A percentile compares a stretch with the other conserved stretches of the same genome.
Evolutionary conservation across 2,888 invertebrate species (phyloP).

Genomic region (Chaitophorus viminalis): DNA sequence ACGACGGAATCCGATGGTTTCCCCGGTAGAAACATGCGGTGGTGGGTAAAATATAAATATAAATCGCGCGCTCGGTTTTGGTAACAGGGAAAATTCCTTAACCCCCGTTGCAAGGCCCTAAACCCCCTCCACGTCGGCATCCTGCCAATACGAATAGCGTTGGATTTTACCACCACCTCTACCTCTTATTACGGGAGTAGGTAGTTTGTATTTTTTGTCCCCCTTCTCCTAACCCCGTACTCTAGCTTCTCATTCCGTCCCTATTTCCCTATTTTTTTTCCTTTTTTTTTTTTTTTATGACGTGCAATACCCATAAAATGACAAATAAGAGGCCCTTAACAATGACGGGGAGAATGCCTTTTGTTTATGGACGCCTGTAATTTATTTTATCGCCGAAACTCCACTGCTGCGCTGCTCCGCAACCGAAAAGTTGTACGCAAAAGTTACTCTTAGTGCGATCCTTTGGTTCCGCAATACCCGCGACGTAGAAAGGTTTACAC

Average conservation of each 20-base stretch:
- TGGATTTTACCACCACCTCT: not conserved
- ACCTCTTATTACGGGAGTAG: not conserved
- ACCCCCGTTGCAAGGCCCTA: not conserved
- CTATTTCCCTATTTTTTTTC: not conserved
- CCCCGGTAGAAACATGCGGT: not conserved
- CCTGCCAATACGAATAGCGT: not conserved
- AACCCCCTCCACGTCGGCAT: not conserved
- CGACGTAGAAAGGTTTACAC: not conserved
- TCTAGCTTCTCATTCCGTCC: not conserved
- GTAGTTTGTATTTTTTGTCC: conserved; percentile 28
- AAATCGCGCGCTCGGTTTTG: conserved; percentile 31
- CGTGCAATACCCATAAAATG: conserved; percentile 60
- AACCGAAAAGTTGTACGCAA: conserved; percentile 35
- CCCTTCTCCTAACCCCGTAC: not conserved
- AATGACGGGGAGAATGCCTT: conserved; percentile 48
- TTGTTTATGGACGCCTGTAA: conserved; percentile 60
- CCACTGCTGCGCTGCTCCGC: not conserved
- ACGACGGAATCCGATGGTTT: conserved; percentile 31
- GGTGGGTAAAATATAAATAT: conserved; percentile 8
- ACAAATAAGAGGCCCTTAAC: conserved; percentile 61
- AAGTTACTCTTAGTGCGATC: conserved; percentile 3
- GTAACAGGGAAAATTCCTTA: conserved; percentile 39
- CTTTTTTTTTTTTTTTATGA: conserved; percentile 33
- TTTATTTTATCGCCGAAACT: conserved; percentile 57
- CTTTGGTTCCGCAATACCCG: not conserved